Base-by-base conservation (phyloP, 53 echinoderm and acorn worm species). In the Luidia sarsii region DNA sequence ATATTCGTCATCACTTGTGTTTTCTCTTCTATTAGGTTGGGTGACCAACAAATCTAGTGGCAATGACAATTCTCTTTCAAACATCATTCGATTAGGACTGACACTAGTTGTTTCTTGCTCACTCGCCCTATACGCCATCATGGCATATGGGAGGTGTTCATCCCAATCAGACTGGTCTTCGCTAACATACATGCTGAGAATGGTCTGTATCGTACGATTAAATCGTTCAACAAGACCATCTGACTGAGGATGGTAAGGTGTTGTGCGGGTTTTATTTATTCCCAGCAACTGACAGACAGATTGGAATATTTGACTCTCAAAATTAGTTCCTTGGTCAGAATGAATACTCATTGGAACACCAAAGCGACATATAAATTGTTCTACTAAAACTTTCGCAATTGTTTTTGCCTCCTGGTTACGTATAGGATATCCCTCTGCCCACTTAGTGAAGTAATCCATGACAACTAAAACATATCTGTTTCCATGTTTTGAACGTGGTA, bases 41-140 rank as follows among this genome's bases (percentile, higher is more conserved):
- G 61, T 32, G 20, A 48, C 32, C n/a, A 60, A 34, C 64, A 75
- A 41, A 52, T 85, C 86, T 6, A 85, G 43, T 10, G 86, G 66
- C 14, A 85, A 43, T 21, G 20, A 18, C 7, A 80, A 21, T 34
- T 80, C 80, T n/a, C 87, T 48, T 1, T 80, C 87, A 8, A 87
- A 69, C 87, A 80, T 87, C 63, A 87, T 80, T 25, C 69, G 49
- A 5, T 80, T 80, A 4, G 87, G 87, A 7, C 80, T 69, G 14
- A 49, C 32, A 50, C 70, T 63, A 5, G 71, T 80, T 3, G 80
- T 80, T 0, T 80, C 87, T 33, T 87, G 87, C 18, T 33, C 70
- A 24, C 61, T 54, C 1, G 86, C 65, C 25, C 86, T 32, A 23
- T 87, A 80, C 1, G 63, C 70, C 87, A 87, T 87, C 25, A 69